These are phyloP conservation scores for Hirundichthys speculiger DNA, from an alignment of 2,113 vertebrate species.

Conservation along the genomic window DNA sequence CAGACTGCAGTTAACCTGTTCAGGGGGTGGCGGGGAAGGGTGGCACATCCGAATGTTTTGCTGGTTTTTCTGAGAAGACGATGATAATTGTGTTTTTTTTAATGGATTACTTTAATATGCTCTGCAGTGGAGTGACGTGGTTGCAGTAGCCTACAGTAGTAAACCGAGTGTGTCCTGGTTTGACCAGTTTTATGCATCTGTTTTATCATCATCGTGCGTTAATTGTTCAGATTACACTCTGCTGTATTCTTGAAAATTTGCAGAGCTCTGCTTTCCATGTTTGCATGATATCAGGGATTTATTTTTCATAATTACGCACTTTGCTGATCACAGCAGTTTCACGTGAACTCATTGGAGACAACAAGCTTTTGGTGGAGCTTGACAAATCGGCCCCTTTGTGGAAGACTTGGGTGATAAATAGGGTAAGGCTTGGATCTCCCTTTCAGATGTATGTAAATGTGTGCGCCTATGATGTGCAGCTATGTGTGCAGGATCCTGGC, in stretches of 20 bases:
- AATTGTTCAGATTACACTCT: no score
- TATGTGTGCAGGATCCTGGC: background rate
- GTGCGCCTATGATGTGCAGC: background rate
- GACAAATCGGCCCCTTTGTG: slow-evolving; percentile 32
- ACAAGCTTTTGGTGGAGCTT: slow-evolving; percentile 38
- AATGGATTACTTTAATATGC: slow-evolving; percentile 19
- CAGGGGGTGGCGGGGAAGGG: background rate
- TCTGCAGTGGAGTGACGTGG: slow-evolving; percentile 8
- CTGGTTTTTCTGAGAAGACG: slow-evolving; percentile 22
- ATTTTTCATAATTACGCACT: slow-evolving; percentile 36
- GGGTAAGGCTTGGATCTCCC: slow-evolving; percentile 1
- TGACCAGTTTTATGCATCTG: background rate
- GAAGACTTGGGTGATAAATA: slow-evolving; percentile 44
- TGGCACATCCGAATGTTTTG: slow-evolving; percentile 16
- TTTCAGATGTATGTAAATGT: slow-evolving; percentile 9
- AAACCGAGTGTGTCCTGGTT: background rate
- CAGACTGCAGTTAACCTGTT: slow-evolving; percentile 50
- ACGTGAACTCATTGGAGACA: slow-evolving; percentile 37
- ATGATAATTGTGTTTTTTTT: background rate
- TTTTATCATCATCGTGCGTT: background rate
- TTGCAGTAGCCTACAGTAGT: background rate
- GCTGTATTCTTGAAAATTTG: slow-evolving; percentile 7
- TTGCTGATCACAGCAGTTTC: slow-evolving; percentile 46
- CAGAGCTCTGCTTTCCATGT: slow-evolving; percentile 15
- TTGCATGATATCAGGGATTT: slow-evolving; percentile 26